Percentiles rank a stretch among this genome's conserved stretches.
phyloP scores from a whole-genome alignment of 37 sponge, comb jelly and placozoan genomes.

The Ephydatia muelleri region DNA sequence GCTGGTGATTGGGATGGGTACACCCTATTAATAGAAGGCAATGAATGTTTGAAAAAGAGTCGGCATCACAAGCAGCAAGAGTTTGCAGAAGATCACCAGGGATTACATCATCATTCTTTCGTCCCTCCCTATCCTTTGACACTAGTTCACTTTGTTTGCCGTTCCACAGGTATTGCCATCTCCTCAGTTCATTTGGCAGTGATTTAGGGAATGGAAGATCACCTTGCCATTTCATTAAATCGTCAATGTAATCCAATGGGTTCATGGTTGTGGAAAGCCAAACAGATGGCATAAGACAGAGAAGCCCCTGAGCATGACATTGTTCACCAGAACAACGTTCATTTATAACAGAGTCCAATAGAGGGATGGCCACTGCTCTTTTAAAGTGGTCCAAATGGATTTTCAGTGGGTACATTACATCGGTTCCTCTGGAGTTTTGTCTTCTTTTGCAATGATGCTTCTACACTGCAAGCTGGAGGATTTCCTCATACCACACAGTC shows the following conservation, averaged over 20 bases:
- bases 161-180: constrained; percentile 46
- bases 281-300: too few species aligned
- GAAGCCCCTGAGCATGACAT: too few species aligned
- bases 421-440: too few species aligned
- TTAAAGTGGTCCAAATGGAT: constrained; percentile 34
- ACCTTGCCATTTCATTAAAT: constrained; percentile 14
- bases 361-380: constrained; percentile 9
- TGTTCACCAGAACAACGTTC: too few species aligned
- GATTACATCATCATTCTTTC: neutral
- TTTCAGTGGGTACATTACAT: constrained; percentile 20
- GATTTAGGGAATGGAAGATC: constrained; percentile 39
- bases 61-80: too few species aligned
- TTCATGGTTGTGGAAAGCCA: neutral
- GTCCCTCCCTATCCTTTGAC: too few species aligned
- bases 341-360: too few species aligned
- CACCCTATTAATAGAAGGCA: constrained; percentile 46
- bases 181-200: constrained; percentile 32
- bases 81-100: constrained; percentile 28
- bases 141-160: too few species aligned
- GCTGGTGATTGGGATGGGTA: constrained; percentile 40
- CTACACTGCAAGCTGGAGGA: constrained; percentile 31
- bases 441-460: constrained; percentile 28
- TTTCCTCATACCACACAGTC: constrained; percentile 38
- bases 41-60: too few species aligned
- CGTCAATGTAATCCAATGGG: neutral